Evolutionary conservation across 2,113 vertebrate genomes (phyloP).

Genomic region (Daubentonia madagascariensis): DNA sequence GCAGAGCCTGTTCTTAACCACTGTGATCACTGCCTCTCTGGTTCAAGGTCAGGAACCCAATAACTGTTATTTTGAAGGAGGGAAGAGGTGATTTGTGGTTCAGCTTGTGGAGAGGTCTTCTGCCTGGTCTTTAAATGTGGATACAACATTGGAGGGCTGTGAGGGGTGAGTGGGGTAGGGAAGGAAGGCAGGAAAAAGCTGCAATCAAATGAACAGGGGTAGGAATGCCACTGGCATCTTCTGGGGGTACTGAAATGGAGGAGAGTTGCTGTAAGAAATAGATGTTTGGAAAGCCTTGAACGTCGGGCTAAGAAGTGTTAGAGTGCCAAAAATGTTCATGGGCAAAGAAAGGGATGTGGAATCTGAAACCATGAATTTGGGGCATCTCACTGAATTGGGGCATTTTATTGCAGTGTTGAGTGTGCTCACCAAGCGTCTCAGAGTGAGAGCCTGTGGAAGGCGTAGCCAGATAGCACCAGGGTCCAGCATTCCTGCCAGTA

Average conservation of each 20-base stretch:
- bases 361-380: background rate
- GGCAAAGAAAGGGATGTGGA: background rate
- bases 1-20: background rate
- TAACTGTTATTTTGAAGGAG: conserved; percentile 9
- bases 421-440: background rate
- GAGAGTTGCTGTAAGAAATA: conserved; percentile 13
- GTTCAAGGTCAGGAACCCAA: background rate
- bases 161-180: background rate
- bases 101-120: background rate
- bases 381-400: background rate
- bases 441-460: background rate
- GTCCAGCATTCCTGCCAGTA: background rate
- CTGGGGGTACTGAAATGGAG: background rate
- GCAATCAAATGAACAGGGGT: background rate
- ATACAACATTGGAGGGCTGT: background rate
- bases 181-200: background rate
- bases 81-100: background rate
- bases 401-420: background rate
- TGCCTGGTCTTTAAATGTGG: background rate
- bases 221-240: background rate
- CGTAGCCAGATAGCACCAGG: background rate
- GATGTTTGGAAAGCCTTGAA: conserved; percentile 2
- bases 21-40: background rate
- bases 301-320: background rate
- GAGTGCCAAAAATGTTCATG: background rate